Evolutionary conservation across 2,113 vertebrate species (phyloP).

Genomic region (Thermophis baileyi): DNA sequence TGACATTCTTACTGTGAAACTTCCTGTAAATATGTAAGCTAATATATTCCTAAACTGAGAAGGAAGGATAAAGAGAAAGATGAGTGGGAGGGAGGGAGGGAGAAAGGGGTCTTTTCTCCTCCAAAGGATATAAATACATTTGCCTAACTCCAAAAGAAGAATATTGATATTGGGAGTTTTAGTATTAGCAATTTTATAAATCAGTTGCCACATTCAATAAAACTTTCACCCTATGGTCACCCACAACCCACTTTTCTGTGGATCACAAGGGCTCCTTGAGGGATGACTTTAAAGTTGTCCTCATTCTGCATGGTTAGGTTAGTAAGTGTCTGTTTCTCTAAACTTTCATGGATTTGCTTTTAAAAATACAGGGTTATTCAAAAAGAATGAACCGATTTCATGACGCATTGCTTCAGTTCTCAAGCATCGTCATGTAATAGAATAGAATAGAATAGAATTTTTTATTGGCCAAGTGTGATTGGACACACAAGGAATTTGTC

Average conservation of each 20-base stretch:
- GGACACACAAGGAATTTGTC: no score
- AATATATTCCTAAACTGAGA: neutral
- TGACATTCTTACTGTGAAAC: neutral
- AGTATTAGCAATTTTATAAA: neutral
- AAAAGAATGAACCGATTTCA: no score
- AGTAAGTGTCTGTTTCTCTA: neutral
- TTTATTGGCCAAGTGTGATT: no score
- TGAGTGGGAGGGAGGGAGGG: neutral
- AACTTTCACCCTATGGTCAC: neutral
- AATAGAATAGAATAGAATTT: no score
- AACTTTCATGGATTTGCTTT: neutral
- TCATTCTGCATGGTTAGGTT: neutral
- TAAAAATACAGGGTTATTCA: no score
- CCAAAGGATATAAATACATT: neutral
- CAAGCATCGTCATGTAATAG: no score
- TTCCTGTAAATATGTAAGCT: neutral
- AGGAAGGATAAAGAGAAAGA: neutral
- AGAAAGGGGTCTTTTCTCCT: neutral
- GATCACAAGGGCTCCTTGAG: neutral
- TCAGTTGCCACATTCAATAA: neutral
- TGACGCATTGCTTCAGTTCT: no score
- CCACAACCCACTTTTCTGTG: neutral
- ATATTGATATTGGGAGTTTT: neutral
- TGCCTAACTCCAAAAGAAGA: neutral
- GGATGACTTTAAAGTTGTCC: neutral